Percentiles rank a stretch among this genome's conserved stretches.
phyloP scores from a whole-genome alignment of 2,113 vertebrate genomes.

The Elgaria multicarinata region DNA sequence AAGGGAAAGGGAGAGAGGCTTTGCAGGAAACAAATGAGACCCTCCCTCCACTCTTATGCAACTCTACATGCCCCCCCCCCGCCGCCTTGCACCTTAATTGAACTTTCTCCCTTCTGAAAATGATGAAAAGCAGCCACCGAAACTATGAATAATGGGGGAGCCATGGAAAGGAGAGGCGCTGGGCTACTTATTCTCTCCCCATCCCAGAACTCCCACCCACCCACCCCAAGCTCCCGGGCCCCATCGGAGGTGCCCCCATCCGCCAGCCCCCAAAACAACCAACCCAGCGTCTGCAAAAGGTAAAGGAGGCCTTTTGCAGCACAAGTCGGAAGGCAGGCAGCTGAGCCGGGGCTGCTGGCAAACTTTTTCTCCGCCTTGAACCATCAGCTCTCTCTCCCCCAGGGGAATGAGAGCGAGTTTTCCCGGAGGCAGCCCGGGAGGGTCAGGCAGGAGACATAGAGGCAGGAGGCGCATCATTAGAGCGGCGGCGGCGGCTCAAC shows the following conservation, averaged over 20 bases:
- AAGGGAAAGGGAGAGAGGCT: not conserved
- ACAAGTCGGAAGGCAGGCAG: not conserved
- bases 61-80: too few relatives aligned
- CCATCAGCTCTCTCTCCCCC: constrained; percentile 40
- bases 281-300: not conserved
- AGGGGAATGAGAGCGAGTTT: not conserved
- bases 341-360: not conserved
- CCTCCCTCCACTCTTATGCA: not conserved
- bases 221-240: not conserved
- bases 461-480: not conserved
- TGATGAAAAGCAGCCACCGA: not conserved
- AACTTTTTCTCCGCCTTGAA: not conserved
- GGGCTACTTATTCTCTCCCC: not conserved
- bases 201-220: not conserved
- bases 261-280: too few relatives aligned
- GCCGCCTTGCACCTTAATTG: not conserved
- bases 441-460: not conserved
- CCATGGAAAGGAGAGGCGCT: not conserved
- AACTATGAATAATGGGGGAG: not conserved
- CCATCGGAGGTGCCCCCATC: not conserved
- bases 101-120: not conserved
- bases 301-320: not conserved
- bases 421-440: constrained; percentile 31
- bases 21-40: not conserved
- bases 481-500: not conserved